Conservation (phyloP, 2,888 invertebrate species). For the Bedellia somnulentella region DNA sequence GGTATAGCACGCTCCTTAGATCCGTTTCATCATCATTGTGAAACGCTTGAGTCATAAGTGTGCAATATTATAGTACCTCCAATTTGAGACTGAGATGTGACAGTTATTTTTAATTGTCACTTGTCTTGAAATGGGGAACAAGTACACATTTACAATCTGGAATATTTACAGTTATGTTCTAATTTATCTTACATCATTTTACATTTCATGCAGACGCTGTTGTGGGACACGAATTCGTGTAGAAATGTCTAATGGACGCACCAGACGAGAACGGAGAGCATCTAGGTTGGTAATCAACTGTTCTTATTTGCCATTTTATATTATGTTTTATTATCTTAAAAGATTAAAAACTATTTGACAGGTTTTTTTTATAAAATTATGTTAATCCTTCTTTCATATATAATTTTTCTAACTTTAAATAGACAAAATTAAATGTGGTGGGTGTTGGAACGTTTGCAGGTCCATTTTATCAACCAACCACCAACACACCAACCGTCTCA, state of each 20-base stretch:
- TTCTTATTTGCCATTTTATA: not conserved
- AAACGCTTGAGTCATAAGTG: constrained; percentile 61
- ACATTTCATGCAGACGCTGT: constrained; percentile 64
- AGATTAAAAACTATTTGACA: too few species aligned
- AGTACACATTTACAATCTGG: constrained; percentile 5
- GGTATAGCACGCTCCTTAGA: constrained; percentile 53
- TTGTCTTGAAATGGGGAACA: constrained; percentile 51
- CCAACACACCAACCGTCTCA: constrained; percentile 59
- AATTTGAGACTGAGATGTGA: constrained; percentile 34
- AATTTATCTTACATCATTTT: not conserved
- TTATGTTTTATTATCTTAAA: not conserved
- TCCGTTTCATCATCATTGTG: constrained; percentile 49
- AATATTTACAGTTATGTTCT: not conserved
- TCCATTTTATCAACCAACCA: constrained; percentile 61
- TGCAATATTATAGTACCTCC: constrained; percentile 51
- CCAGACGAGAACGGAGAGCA: constrained; percentile 68
- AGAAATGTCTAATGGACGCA: constrained; percentile 90
- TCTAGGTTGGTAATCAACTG: constrained; percentile 17
- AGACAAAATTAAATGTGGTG: constrained; percentile 59
- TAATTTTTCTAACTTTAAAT: too few species aligned
- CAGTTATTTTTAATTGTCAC: constrained; percentile 14
- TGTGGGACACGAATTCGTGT: constrained; percentile 89
- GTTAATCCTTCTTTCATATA: too few species aligned
- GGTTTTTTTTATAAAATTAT: too few species aligned
- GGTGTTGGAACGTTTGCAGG: constrained; percentile 64